These are phyloP conservation scores for Hypselothyrea guttata DNA, from an alignment of 2,888 invertebrate genomes.

Conservation along the genomic window DNA sequence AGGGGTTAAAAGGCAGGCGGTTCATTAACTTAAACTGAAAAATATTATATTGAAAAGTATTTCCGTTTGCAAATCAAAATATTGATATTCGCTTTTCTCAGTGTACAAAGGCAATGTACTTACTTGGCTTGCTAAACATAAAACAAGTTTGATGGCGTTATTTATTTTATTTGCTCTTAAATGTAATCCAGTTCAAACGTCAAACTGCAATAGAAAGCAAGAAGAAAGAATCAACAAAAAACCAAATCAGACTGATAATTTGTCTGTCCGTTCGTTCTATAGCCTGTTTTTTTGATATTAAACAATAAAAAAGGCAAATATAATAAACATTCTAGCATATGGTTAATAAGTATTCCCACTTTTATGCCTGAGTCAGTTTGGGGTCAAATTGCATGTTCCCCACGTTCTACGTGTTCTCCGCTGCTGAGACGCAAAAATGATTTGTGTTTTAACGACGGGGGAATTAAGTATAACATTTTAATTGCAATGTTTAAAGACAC, in stretches of 20 bases:
- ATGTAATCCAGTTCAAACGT: conserved; percentile 10
- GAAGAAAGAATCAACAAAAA: not conserved
- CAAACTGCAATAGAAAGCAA: not conserved
- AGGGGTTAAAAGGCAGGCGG: no score
- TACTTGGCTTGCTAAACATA: not conserved
- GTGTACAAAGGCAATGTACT: not conserved
- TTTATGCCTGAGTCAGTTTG: conserved; percentile 1
- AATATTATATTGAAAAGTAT: no score
- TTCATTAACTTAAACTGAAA: no score
- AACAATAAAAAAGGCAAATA: not conserved
- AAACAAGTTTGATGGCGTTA: not conserved
- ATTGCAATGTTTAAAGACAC: conserved; percentile 23
- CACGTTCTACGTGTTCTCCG: not conserved
- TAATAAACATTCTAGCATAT: not conserved
- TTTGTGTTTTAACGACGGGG: conserved; percentile 36
- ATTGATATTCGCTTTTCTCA: not conserved
- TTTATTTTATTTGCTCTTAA: not conserved
- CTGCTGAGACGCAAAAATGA: conserved; percentile 36
- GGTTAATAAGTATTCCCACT: not conserved
- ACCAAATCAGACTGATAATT: no score
- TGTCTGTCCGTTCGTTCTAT: not conserved
- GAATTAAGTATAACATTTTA: conserved; percentile 24
- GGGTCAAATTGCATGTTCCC: conserved; percentile 16
- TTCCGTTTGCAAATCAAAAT: no score
- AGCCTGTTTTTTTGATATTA: conserved; percentile 7